These are phyloP conservation scores for Galagoides demidoff DNA, from an alignment of 2,797 vertebrate genomes.

Conservation along the genomic window DNA sequence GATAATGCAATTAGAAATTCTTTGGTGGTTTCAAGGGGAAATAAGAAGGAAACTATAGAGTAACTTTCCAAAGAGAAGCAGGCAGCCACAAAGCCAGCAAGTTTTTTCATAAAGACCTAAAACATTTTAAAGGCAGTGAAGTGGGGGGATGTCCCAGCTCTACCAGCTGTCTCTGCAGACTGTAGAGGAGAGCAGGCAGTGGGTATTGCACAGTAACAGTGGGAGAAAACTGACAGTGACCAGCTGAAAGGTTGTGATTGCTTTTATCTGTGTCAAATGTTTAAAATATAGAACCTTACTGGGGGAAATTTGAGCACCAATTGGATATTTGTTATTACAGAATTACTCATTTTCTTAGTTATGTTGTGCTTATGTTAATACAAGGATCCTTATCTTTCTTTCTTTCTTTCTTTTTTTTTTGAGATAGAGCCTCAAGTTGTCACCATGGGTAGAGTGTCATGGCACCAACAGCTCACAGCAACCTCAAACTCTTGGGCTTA, in stretches of 20 bases:
- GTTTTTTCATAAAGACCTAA: not conserved
- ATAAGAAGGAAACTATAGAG: not conserved
- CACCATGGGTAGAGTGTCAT: no score
- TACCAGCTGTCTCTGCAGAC: rapidly evolving
- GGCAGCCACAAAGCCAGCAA: not conserved
- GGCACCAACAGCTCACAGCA: no score
- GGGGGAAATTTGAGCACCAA: not conserved
- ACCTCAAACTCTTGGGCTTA: no score
- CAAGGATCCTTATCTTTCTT: not conserved
- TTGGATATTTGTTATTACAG: not conserved
- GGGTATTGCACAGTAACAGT: rapidly evolving
- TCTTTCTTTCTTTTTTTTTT: no score
- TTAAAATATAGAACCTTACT: not conserved
- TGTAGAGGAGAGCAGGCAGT: not conserved
- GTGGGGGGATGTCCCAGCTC: rapidly evolving
- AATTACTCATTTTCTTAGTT: not conserved
- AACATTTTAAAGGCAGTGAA: not conserved
- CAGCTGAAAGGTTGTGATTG: not conserved
- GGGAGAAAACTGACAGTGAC: no score
- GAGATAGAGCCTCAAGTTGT: no score
- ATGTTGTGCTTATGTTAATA: not conserved
- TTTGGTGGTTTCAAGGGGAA: not conserved
- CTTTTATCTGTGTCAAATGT: no score
- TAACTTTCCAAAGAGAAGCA: not conserved
- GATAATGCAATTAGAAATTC: not conserved